phyloP scores from a whole-genome alignment of 2,888 invertebrate genomes.

The Teinopalpus imperialis region DNA sequence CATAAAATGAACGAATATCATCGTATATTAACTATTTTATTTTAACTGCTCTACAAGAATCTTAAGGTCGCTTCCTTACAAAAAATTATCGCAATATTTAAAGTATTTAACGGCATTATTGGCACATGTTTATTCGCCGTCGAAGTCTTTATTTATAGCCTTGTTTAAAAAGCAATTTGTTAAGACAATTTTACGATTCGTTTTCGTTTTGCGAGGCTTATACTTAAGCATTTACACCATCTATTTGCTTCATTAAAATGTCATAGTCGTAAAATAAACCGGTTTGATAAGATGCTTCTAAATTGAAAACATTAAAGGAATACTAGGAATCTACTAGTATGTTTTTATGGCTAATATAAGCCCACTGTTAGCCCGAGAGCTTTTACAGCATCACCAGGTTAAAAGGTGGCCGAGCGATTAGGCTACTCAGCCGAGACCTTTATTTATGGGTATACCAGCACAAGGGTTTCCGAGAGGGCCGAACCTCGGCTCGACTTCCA shows the following conservation, averaged over 20 bases:
- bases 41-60: background rate
- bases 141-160: background rate
- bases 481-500: no score
- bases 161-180: constrained; percentile 18
- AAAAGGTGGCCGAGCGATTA: no score
- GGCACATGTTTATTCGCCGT: constrained; percentile 11
- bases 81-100: constrained; percentile 4
- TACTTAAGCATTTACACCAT: background rate
- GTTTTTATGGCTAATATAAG: no score
- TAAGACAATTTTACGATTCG: constrained; percentile 4
- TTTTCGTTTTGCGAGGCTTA: background rate
- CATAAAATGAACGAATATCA: no score
- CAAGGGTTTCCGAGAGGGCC: no score
- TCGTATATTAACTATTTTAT: background rate
- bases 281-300: background rate
- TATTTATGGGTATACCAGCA: no score
- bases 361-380: no score
- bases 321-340: no score
- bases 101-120: constrained; percentile 6
- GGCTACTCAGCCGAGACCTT: no score
- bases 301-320: no score
- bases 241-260: background rate
- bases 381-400: no score
- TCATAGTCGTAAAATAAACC: constrained; percentile 11
- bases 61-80: constrained; percentile 13